phyloP scores from a whole-genome alignment of 2,888 invertebrate species.

The Unio pictorum region DNA sequence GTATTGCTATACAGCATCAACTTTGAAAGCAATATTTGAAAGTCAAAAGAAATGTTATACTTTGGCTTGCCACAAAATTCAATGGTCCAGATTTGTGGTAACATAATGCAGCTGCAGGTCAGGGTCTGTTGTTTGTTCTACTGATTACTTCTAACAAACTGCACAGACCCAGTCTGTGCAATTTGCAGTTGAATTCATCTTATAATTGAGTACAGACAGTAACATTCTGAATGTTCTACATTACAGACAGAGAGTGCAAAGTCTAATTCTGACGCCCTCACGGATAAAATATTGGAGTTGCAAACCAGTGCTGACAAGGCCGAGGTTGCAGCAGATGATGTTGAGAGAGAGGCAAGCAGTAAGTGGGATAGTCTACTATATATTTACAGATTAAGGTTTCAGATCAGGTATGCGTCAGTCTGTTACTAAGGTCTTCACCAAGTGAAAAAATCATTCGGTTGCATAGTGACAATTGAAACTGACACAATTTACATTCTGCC shows the following conservation, averaged over 20 bases:
- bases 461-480: too few relatives aligned
- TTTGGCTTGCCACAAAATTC: too few relatives aligned
- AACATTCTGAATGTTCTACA: neutral
- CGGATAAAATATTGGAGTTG: constrained; percentile 15
- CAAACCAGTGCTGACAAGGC: constrained; percentile 13
- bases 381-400: neutral
- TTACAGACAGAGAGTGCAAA: constrained; percentile 26
- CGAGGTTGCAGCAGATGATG: constrained; percentile 9
- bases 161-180: neutral
- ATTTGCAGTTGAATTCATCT: neutral
- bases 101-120: too few relatives aligned
- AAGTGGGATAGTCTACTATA: constrained; percentile 1
- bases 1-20: too few relatives aligned
- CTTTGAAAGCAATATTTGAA: too few relatives aligned
- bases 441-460: too few relatives aligned
- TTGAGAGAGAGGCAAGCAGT: constrained; percentile 25
- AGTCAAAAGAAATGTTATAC: too few relatives aligned
- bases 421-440: too few relatives aligned
- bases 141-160: too few relatives aligned
- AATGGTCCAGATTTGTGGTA: too few relatives aligned
- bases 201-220: neutral
- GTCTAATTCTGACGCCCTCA: constrained; percentile 22
- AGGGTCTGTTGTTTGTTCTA: too few relatives aligned
- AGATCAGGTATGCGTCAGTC: neutral
- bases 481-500: too few relatives aligned